phyloP scores from a whole-genome alignment of 2,888 invertebrate species.

The Cerastoderma edule region DNA sequence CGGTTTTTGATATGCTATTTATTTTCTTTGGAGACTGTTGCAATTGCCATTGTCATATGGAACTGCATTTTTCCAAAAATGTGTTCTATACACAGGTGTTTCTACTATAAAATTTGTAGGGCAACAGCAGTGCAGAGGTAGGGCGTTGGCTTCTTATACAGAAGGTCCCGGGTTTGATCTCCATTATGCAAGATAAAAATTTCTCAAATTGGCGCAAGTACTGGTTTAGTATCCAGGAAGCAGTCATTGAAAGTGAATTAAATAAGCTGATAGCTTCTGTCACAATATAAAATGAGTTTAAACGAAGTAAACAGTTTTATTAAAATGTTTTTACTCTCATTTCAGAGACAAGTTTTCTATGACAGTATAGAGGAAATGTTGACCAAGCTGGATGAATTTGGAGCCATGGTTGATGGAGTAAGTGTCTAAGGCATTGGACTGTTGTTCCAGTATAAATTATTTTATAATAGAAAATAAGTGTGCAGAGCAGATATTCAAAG shows the following conservation, averaged over 20 bases:
- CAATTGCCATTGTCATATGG: too few species aligned
- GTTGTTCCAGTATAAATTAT: too few species aligned
- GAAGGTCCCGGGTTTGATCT: not conserved
- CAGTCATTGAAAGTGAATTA: not conserved
- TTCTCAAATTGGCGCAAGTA: not conserved
- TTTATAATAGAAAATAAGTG: too few species aligned
- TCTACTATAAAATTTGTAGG: too few species aligned
- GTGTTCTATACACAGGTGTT: too few species aligned
- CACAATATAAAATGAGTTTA: too few species aligned
- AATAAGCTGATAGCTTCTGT: too few species aligned
- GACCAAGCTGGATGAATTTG: conserved; percentile 80
- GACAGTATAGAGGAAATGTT: conserved; percentile 79
- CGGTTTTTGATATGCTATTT: too few species aligned
- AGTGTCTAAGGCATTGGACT: not conserved
- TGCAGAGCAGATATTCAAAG: too few species aligned
- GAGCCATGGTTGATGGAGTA: conserved; percentile 79
- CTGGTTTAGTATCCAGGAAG: not conserved
- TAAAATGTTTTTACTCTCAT: conserved; percentile 16
- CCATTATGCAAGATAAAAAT: not conserved
- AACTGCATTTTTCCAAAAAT: too few species aligned
- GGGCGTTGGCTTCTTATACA: not conserved
- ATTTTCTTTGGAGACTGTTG: too few species aligned
- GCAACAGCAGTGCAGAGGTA: too few species aligned
- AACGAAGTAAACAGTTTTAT: not conserved
- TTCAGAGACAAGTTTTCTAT: conserved; percentile 75